A percentile compares a stretch with the other conserved stretches of the same genome.
phyloP scores from a whole-genome alignment of 2,113 vertebrate genomes.

The Paradisaea rubra region DNA sequence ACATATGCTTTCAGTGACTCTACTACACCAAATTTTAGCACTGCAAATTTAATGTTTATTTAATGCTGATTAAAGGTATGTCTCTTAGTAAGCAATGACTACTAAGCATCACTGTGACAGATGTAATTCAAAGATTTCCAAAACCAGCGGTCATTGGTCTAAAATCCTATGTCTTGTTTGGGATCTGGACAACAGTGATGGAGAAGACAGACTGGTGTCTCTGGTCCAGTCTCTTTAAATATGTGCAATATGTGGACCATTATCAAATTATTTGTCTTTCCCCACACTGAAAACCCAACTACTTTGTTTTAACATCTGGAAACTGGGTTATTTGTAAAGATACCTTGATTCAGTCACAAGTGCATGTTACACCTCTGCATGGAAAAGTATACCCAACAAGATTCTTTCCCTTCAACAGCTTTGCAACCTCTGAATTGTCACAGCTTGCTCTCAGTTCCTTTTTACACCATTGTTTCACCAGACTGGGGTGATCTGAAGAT shows the following conservation, averaged over 20 bases:
- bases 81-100: neutral
- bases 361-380: neutral
- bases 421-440: neutral
- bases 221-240: neutral
- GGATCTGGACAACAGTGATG: neutral
- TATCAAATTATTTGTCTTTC: neutral
- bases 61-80: neutral
- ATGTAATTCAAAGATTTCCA: neutral
- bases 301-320: neutral
- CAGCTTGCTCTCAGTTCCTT: neutral
- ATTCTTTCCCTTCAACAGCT: neutral
- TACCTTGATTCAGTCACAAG: neutral
- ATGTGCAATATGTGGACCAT: neutral
- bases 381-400: neutral
- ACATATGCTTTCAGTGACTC: neutral
- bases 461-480: neutral
- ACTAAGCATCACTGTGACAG: neutral
- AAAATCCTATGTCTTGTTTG: neutral
- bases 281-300: neutral
- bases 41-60: neutral
- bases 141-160: neutral
- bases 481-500: neutral
- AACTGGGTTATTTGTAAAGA: neutral
- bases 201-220: neutral
- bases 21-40: neutral